Evolutionary conservation across 1,140 invertebrate species (phyloP).

Genomic region (Oreohelix idahoensis): DNA sequence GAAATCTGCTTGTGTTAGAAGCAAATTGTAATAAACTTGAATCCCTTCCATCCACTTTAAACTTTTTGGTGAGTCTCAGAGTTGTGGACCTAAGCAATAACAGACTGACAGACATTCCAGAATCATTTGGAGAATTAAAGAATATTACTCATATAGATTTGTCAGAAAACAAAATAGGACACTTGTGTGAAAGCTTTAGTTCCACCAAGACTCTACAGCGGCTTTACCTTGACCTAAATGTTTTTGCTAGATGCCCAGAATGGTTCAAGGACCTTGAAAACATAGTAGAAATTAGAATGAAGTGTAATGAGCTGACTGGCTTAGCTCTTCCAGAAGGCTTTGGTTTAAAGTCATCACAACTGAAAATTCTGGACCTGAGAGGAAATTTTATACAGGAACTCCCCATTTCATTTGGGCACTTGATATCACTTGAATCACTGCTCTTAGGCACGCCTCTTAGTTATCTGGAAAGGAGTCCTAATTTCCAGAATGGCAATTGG

Average conservation of each 20-base stretch:
- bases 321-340: conserved; percentile 10
- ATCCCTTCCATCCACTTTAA: not conserved
- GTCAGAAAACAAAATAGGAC: conserved; percentile 2
- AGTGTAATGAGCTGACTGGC: not conserved
- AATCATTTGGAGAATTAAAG: conserved; percentile 20
- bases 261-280: conserved; percentile 10
- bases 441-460: not conserved
- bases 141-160: conserved; percentile 25
- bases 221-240: conserved; percentile 6
- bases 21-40: conserved; percentile 11
- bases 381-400: conserved; percentile 14
- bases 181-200: not conserved
- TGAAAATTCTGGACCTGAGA: conserved; percentile 23
- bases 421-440: not conserved
- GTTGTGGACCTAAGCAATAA: conserved; percentile 18
- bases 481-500: conserved; percentile 21
- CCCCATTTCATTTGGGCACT: not conserved
- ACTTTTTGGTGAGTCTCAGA: not conserved
- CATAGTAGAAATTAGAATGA: conserved; percentile 2
- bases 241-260: not conserved
- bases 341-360: not conserved
- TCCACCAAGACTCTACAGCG: not conserved
- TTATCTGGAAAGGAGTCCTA: not conserved
- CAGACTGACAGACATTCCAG: not conserved
- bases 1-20: conserved; percentile 8